A percentile compares a stretch with the other conserved stretches of the same genome.
Evolutionary conservation across 2,797 vertebrate genomes (phyloP).

Genomic region (Scolopax bukidnonensis): DNA sequence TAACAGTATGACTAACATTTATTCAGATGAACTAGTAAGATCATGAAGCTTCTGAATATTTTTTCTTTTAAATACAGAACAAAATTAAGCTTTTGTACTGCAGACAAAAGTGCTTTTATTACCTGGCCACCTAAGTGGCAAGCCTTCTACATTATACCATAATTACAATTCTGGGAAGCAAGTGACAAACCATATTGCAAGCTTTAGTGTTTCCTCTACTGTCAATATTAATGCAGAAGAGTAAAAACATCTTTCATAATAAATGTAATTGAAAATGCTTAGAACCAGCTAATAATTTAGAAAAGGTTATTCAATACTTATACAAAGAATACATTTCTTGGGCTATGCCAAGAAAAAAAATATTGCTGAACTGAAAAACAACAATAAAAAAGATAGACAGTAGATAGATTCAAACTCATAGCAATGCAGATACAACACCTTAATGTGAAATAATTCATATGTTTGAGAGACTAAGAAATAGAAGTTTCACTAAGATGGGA

Average conservation of each 20-base stretch:
- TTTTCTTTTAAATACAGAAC: not conserved
- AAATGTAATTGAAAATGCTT: not conserved
- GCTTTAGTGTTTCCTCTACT: not conserved
- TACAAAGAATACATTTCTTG: not conserved
- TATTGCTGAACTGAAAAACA: not conserved
- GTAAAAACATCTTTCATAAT: not conserved
- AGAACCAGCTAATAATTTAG: not conserved
- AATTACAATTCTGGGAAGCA: not conserved
- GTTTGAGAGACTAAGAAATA: not conserved
- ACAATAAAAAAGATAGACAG: not conserved
- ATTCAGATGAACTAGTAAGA: not conserved
- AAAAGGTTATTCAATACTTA: not conserved
- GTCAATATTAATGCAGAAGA: not conserved
- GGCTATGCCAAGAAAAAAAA: not conserved
- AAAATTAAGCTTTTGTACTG: not conserved
- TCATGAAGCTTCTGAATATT: not conserved
- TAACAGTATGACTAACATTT: not conserved
- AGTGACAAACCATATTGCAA: not conserved
- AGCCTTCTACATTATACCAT: not conserved
- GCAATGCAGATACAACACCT: not conserved
- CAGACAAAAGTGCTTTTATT: conserved; percentile 16
- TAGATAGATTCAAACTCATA: not conserved
- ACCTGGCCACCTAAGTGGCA: not conserved
- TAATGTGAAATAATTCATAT: not conserved
- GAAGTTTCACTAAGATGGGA: not conserved